Evolutionary conservation across 35 echinoderm and acorn worm species (phyloP), one percentile per base, ranked within the genome.

Genomic region (Patiria miniata): DNA sequence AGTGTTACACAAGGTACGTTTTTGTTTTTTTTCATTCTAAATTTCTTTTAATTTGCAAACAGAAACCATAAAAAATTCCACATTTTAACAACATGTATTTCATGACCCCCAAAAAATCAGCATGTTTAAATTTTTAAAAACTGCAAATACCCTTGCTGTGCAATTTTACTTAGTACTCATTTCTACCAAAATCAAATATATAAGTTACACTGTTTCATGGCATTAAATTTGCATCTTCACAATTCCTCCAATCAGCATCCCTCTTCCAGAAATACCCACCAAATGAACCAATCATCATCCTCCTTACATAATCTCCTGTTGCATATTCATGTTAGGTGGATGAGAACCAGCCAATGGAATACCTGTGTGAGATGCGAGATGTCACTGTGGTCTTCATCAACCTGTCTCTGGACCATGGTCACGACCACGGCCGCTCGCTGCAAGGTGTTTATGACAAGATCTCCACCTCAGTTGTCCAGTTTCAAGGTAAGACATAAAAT

Each of bases 291-390:
- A 18, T 22, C n/a, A 39, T 39, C 8, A 79, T 5, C 26, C 16
- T 21, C 17, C 17, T 76, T 76, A 76, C 28, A n/a, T 37, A 19
- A 26, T 19, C 79, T 18, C 19, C 50, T 59, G 50, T 37, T 47
- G 8, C 32, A 29, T 61, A 37, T 79, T 84, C 54, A 34, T 78
- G 36, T 61, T 53, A 99, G 96, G 80, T 99, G 32, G 96, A 99
- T 61, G 93, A 90, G 73, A 81, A 95, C 50, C 96, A 99, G 65
- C 93, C 96, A 5, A 73, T 99, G 36, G 96, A 99, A 52, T 99
- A 99, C 44, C 93, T 99, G 7, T 99, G 93, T 81, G 96, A 99
- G 89, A 91, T 95, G 86, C 78, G 95, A 57, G 92, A 99, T 51
- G 96, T 94, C 0, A 92, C 96, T 16, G 87, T 95, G 40, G 80